A percentile compares a stretch with the other conserved stretches of the same genome.
These are phyloP conservation scores for Eupristina koningsbergeri DNA, from an alignment of 1,140 invertebrate genomes.

Conservation along the genomic window DNA sequence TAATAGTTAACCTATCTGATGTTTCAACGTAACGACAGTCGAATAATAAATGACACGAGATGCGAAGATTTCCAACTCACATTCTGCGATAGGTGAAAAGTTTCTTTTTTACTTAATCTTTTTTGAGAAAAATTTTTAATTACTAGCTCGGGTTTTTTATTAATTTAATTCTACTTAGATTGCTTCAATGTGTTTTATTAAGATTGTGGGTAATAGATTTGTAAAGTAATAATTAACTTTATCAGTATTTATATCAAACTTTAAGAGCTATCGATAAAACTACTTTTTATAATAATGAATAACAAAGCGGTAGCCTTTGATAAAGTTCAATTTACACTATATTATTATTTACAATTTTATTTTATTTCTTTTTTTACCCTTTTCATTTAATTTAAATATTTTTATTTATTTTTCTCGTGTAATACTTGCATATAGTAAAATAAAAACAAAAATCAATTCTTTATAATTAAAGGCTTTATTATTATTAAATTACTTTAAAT, in stretches of 20 bases:
- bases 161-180: neutral
- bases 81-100: neutral
- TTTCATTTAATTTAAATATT: too few relatives aligned
- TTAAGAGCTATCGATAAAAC: conserved; percentile 21
- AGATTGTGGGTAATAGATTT: neutral
- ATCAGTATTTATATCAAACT: neutral
- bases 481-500: too few relatives aligned
- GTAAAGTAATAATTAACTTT: neutral
- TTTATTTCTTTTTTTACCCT: too few relatives aligned
- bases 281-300: neutral
- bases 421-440: too few relatives aligned
- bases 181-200: neutral
- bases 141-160: neutral
- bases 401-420: too few relatives aligned
- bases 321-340: neutral
- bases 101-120: neutral
- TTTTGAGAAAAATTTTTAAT: neutral
- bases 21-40: too few relatives aligned
- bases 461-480: too few relatives aligned
- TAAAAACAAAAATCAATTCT: too few relatives aligned
- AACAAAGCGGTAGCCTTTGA: neutral
- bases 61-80: neutral
- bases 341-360: neutral
- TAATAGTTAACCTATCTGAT: too few relatives aligned
- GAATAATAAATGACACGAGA: neutral